Conservation (phyloP, 2,113 vertebrate species). For the Clarias macrocephalus region DNA sequence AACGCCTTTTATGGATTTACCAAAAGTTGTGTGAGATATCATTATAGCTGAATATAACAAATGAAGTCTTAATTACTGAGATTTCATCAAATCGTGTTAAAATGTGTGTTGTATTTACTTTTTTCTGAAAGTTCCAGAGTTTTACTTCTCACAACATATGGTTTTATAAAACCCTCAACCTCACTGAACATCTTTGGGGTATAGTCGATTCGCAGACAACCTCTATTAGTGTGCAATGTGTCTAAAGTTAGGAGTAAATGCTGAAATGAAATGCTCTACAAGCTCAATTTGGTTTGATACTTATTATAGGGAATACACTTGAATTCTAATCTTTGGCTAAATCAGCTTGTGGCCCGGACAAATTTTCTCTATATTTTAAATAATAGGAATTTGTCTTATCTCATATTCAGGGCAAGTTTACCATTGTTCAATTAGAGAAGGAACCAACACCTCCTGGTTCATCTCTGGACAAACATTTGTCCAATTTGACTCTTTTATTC, state of each 20-base stretch:
- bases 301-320: background rate
- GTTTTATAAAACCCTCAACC: background rate
- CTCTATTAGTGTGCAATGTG: background rate
- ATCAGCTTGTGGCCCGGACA: background rate
- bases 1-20: too few relatives aligned
- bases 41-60: background rate
- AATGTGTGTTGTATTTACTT: background rate
- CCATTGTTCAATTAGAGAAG: background rate
- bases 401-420: background rate
- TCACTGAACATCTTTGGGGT: background rate
- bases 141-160: too few relatives aligned
- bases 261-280: background rate
- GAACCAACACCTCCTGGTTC: background rate
- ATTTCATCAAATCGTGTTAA: background rate
- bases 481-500: background rate
- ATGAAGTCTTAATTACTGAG: background rate
- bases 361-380: background rate
- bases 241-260: background rate
- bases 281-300: background rate
- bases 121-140: too few relatives aligned
- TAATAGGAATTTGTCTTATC: background rate
- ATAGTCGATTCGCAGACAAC: background rate
- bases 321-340: background rate
- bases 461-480: background rate
- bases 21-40: background rate